A percentile compares a stretch with the other conserved stretches of the same genome.
phyloP scores from a whole-genome alignment of 2,888 invertebrate species.

The Tupiocoris notatus region DNA sequence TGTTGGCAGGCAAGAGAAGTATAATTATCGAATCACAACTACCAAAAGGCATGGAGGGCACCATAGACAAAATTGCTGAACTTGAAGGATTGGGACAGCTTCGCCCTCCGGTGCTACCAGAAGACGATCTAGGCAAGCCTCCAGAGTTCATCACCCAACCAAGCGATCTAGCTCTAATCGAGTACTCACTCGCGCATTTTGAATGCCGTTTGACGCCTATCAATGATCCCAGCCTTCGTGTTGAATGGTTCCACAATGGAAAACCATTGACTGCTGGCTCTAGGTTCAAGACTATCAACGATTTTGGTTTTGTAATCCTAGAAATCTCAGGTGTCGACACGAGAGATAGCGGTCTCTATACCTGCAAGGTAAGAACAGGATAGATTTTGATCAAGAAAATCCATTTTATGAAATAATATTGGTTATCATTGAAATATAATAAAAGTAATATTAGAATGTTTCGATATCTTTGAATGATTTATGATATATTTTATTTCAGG shows the following conservation, averaged over 20 bases:
- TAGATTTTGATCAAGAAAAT: no score
- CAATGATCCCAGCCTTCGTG: slow-evolving; percentile 88
- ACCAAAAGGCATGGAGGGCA: slow-evolving; percentile 90
- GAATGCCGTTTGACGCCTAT: slow-evolving; percentile 86
- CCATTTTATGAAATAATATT: no score
- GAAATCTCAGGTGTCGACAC: slow-evolving; percentile 93
- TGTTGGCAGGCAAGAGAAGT: slow-evolving; percentile 66
- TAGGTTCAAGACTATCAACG: slow-evolving; percentile 92
- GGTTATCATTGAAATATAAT: slow-evolving; percentile 4
- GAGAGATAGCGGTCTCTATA: slow-evolving; percentile 86
- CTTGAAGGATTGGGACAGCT: slow-evolving; percentile 80
- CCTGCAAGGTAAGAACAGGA: slow-evolving; percentile 68
- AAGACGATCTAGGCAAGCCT: slow-evolving; percentile 81
- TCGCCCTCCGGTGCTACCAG: slow-evolving; percentile 66
- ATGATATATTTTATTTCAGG: slow-evolving; percentile 54
- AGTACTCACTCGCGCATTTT: slow-evolving; percentile 88
- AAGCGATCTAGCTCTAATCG: slow-evolving; percentile 75
- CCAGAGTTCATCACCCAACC: slow-evolving; percentile 89
- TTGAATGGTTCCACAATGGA: slow-evolving; percentile 98
- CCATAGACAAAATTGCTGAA: slow-evolving; percentile 89
- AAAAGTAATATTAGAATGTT: neutral
- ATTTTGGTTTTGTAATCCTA: slow-evolving; percentile 95
- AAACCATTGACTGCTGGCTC: slow-evolving; percentile 87
- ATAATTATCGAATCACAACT: slow-evolving; percentile 89
- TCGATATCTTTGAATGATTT: neutral